Evolutionary conservation across 2,113 vertebrate genomes (phyloP).

Genomic region (Tachycineta bicolor): DNA sequence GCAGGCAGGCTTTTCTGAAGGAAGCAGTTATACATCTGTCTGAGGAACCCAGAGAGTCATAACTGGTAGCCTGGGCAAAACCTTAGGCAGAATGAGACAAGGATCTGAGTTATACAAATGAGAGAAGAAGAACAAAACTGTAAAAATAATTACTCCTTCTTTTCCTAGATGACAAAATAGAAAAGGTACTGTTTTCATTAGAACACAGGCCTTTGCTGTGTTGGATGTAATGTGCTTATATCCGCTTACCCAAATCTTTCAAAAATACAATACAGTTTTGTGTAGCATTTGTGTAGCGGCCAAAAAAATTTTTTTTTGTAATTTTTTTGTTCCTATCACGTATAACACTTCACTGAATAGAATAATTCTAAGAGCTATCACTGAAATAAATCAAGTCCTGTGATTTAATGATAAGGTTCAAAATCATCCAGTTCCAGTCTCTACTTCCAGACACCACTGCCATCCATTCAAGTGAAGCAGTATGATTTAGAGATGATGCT

Average conservation of each 20-base stretch:
- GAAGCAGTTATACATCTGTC: neutral
- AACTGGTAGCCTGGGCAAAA: neutral
- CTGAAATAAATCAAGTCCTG: slow-evolving; percentile 44
- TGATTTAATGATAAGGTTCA: slow-evolving; percentile 52
- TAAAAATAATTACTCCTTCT: neutral
- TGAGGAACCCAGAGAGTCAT: neutral
- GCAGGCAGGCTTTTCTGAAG: neutral
- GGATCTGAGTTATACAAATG: neutral
- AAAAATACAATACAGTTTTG: neutral
- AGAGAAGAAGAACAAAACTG: neutral
- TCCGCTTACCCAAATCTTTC: neutral
- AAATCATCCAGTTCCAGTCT: slow-evolving; percentile 27
- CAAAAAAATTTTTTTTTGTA: neutral
- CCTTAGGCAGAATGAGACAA: neutral
- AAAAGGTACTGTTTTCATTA: neutral
- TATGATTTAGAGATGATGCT: slow-evolving; percentile 29
- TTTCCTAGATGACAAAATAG: neutral
- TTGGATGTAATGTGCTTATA: neutral
- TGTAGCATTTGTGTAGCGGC: neutral
- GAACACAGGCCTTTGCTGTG: neutral
- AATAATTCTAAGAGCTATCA: neutral
- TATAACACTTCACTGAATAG: neutral
- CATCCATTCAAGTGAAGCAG: slow-evolving; percentile 21
- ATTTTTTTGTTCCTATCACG: neutral
- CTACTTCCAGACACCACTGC: neutral